phyloP scores from a whole-genome alignment of 2,888 invertebrate species.

The Onthophagus sagittarius region DNA sequence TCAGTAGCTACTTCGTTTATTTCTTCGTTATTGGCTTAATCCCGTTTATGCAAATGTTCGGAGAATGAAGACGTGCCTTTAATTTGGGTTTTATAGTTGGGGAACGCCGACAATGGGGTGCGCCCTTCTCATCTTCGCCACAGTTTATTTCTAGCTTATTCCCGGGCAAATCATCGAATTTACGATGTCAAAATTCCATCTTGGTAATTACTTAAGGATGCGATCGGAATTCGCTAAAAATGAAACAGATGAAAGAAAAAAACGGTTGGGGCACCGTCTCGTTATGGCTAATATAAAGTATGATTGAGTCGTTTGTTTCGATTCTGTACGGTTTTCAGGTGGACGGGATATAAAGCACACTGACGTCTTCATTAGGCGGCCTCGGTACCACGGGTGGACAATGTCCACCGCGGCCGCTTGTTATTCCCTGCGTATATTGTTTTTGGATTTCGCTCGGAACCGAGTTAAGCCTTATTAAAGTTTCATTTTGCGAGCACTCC shows the following conservation, averaged over 20 bases:
- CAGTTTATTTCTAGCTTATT: background rate
- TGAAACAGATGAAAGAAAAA: background rate
- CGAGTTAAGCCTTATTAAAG: conserved; percentile 14
- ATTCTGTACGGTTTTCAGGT: conserved; percentile 42
- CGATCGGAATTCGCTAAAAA: background rate
- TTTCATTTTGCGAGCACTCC: conserved; percentile 12
- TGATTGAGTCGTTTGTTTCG: conserved; percentile 38
- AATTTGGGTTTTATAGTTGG: background rate
- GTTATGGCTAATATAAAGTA: conserved; percentile 37
- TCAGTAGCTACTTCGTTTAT: background rate
- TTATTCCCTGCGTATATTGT: conserved; percentile 33
- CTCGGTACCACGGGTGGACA: conserved; percentile 5
- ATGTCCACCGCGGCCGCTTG: conserved; percentile 26
- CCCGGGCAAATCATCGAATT: conserved; percentile 7
- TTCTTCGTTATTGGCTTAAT: conserved; percentile 16
- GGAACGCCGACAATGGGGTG: background rate
- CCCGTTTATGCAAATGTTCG: background rate
- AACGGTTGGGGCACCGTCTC: conserved; percentile 21
- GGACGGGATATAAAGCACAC: conserved; percentile 34
- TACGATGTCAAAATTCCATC: conserved; percentile 3
- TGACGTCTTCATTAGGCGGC: conserved; percentile 35
- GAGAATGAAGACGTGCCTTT: background rate
- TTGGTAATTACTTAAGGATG: conserved; percentile 7
- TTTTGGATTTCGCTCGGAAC: conserved; percentile 32
- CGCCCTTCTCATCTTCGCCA: background rate